Evolutionary conservation across 2,888 invertebrate species (phyloP).

Genomic region (Eupithecia subumbrata): DNA sequence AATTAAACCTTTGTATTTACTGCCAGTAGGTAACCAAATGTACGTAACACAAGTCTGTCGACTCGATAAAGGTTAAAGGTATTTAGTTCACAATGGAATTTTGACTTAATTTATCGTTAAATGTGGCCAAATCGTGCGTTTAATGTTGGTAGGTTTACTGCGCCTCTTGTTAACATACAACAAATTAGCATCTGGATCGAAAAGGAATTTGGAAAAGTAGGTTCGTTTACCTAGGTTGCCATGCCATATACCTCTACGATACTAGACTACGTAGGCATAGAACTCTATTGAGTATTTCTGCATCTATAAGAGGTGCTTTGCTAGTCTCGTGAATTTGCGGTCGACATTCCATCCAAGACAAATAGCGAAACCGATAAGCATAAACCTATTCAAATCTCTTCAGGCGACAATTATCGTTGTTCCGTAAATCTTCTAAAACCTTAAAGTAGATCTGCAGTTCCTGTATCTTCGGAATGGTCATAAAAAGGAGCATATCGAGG

Average conservation of each 20-base stretch:
- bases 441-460: conserved; percentile 61
- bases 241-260: background rate
- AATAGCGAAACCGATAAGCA: conserved; percentile 20
- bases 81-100: conserved; percentile 61
- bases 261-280: background rate
- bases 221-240: background rate
- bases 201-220: conserved; percentile 15
- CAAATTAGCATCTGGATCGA: conserved; percentile 16
- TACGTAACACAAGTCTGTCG: conserved; percentile 41
- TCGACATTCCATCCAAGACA: conserved; percentile 12
- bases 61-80: conserved; percentile 66
- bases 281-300: background rate
- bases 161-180: conserved; percentile 20
- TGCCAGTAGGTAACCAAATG: conserved; percentile 53
- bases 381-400: conserved; percentile 23
- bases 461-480: conserved; percentile 69
- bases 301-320: background rate
- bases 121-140: conserved; percentile 59
- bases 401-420: conserved; percentile 33
- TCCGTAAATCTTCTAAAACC: conserved; percentile 38
- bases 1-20: conserved; percentile 71
- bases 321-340: background rate
- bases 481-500: conserved; percentile 78
- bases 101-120: conserved; percentile 59
- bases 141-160: conserved; percentile 32